Base-by-base conservation (phyloP, 2,797 vertebrate species). In the Columba guinea region DNA sequence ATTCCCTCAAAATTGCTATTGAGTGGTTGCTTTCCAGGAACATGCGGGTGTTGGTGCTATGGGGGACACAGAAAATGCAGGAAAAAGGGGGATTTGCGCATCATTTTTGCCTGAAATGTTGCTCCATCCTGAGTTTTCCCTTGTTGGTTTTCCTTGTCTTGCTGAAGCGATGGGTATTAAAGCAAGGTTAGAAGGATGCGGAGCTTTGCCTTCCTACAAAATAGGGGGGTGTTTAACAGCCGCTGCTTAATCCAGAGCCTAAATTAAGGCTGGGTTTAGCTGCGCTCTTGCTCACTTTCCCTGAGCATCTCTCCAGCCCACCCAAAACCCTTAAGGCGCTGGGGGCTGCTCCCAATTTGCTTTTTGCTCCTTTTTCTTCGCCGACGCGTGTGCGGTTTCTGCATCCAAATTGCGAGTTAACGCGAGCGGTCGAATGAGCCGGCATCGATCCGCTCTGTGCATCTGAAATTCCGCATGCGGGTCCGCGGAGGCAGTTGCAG, bases 301-400 rank as follows among this genome's bases (percentile, higher is more conserved):
- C 1, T 24, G 11, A 3, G 4, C 19, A 4, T 30, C 34, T 48
- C 53, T 37, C 32, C 82, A 82, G 35, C 64, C 28, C 28, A 6
- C 13, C 48, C 13, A 3, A 9, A 60, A 7, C 15, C 52, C 63
- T 71, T 2, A 0, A 20, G 59, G 49, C 11, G 12, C 20, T 0
- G 1, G 28, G 18, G 5, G 20, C 23, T 49, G 56, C 62, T 87
- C 44, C 67, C 34, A 4, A 1, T 30, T 55, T 51, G 23, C 52
- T 52, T 64, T 69, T 44, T 51, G 5, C 30, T 56, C 5, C 24
- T 24, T 7, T 18, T 51, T 53, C n/a, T 9, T 13, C 22, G 18
- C 34, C 2, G 0, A 27, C 0, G 2, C 0, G 1, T 0, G 9
- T 71, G 46, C 3, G 2, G 49, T 58, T 79, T 71, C 73, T 55